A percentile compares a stretch with the other conserved stretches of the same genome.
Conservation (phyloP, 1,140 invertebrate genomes). For the Plodia interpunctella region DNA sequence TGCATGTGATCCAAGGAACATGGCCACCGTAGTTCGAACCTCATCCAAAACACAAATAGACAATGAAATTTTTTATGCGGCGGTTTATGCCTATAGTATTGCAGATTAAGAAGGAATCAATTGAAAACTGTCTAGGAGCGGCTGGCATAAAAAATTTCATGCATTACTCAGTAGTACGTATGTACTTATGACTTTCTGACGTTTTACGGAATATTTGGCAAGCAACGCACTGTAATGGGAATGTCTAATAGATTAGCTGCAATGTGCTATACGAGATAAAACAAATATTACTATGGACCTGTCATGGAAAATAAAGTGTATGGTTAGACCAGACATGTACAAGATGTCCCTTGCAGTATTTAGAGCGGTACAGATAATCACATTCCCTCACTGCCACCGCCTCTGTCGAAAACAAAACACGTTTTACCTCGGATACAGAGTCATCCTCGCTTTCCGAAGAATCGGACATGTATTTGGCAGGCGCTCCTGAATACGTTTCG, state of each 20-base stretch:
- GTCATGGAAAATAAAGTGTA: conserved; percentile 49
- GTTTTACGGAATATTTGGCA: conserved; percentile 77
- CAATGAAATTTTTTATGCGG: conserved; percentile 60
- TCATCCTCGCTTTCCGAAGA: conserved; percentile 95
- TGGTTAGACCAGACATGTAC: conserved; percentile 59
- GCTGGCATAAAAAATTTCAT: conserved; percentile 72
- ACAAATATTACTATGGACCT: conserved; percentile 32
- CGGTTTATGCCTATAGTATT: conserved; percentile 39
- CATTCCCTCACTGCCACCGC: conserved; percentile 74
- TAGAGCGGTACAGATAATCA: conserved; percentile 75
- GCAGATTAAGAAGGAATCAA: conserved; percentile 62
- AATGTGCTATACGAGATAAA: conserved; percentile 45
- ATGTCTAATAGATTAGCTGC: conserved; percentile 51
- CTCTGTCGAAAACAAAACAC: conserved; percentile 75
- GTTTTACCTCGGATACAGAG: conserved; percentile 92
- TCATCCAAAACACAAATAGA: conserved; percentile 68
- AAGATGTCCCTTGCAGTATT: conserved; percentile 76
- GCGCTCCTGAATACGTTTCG: conserved; percentile 85
- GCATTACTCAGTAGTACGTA: conserved; percentile 73
- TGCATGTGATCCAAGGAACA: conserved; percentile 74
- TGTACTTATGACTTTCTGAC: conserved; percentile 75
- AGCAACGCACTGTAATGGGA: conserved; percentile 65
- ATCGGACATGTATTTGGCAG: conserved; percentile 91
- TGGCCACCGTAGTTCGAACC: conserved; percentile 66
- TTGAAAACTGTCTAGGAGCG: conserved; percentile 58